Percentiles rank a stretch among this genome's conserved stretches.
phyloP scores from a whole-genome alignment of 37 sponge, comb jelly and placozoan species.

The Spongilla lacustris region DNA sequence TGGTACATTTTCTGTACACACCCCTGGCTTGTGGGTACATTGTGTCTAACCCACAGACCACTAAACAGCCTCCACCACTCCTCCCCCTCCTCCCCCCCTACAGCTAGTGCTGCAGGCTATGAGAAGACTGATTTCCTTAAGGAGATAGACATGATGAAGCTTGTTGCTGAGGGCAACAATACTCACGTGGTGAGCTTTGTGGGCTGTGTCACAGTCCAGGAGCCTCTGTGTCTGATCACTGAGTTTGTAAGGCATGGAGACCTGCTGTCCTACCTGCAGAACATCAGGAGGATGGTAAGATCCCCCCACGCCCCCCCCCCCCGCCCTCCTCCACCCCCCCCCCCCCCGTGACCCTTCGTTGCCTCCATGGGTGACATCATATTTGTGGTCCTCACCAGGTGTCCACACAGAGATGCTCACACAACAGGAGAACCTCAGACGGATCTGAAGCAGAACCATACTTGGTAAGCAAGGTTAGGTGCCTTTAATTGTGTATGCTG shows the following conservation, averaged over 20 bases:
- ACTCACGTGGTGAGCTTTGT: slow-evolving; percentile 69
- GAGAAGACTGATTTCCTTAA: slow-evolving; percentile 63
- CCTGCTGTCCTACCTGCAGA: slow-evolving; percentile 58
- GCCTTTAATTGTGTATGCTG: neutral
- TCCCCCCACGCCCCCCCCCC: neutral
- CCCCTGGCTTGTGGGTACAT: neutral
- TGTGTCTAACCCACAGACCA: neutral
- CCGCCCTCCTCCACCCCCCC: neutral
- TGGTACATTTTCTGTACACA: no score
- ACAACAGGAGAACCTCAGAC: neutral
- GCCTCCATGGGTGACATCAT: no score
- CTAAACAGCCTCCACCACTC: neutral
- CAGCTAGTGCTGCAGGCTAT: slow-evolving; percentile 53
- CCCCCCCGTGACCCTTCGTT: no score
- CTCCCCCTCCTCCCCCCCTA: neutral
- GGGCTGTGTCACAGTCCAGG: slow-evolving; percentile 76
- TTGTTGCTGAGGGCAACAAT: slow-evolving; percentile 54
- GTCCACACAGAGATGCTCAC: neutral
- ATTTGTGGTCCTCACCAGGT: neutral
- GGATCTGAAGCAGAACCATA: neutral
- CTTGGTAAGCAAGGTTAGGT: neutral
- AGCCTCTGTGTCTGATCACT: slow-evolving; percentile 73
- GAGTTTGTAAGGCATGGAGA: slow-evolving; percentile 76
- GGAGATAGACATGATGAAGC: slow-evolving; percentile 81
- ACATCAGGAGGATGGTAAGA: slow-evolving; percentile 51